Percentiles rank a stretch among this genome's conserved stretches.
These are phyloP conservation scores for Myiozetetes cayanensis DNA, from an alignment of 2,113 vertebrate species.

Conservation along the genomic window DNA sequence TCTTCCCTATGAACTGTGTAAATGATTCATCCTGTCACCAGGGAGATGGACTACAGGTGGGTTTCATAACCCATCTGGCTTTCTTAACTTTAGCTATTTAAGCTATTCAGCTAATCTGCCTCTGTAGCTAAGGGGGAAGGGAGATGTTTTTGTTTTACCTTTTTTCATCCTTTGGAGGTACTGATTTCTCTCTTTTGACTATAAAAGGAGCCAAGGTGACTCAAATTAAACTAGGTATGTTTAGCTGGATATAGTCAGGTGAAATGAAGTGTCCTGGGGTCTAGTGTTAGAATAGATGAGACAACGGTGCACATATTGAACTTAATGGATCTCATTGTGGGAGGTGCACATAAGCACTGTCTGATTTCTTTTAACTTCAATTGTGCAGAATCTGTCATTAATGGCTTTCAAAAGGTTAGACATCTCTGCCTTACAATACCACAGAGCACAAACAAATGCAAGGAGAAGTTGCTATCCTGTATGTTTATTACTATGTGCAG, in stretches of 20 bases:
- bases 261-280: neutral
- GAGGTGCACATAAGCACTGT: neutral
- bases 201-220: neutral
- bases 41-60: slow-evolving; percentile 9
- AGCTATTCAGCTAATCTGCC: neutral
- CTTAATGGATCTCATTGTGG: neutral
- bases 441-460: neutral
- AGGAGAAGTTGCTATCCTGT: neutral
- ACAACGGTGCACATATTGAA: neutral
- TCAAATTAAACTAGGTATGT: neutral
- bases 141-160: neutral
- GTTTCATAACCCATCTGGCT: neutral
- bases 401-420: neutral
- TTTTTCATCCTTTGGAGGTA: neutral
- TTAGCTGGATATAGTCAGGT: neutral
- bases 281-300: neutral
- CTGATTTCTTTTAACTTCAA: neutral
- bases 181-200: neutral
- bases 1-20: neutral
- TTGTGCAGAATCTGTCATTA: neutral
- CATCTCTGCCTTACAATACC: neutral
- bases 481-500: neutral
- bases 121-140: neutral
- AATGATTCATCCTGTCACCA: neutral
- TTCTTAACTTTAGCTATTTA: neutral